Base-by-base conservation (phyloP, 1,140 invertebrate genomes). In the Drosophila simulans region DNA sequence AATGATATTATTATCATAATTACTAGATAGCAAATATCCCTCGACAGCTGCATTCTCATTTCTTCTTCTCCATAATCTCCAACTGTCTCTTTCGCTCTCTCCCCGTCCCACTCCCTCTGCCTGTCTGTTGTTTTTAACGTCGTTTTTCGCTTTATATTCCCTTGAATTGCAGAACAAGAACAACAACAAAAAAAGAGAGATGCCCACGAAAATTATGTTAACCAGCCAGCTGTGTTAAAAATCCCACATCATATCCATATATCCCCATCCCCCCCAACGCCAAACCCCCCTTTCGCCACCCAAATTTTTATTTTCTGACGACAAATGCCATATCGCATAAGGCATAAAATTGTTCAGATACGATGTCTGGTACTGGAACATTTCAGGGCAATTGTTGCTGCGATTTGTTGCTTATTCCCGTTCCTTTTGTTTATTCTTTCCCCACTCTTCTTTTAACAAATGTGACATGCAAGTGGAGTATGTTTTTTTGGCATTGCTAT, bases 131-230 rank as follows among this genome's bases (percentile, higher is more conserved):
- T 78, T 78, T 71, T 53, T 45, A 64, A 40, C 57, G 12, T 56
- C 43, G 64, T 40, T 70, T 52, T 78, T 72, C 53, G 34, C 69
- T 64, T 70, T 76, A 48, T 59, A 75, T 65, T 70, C 22, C 42
- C 27, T 65, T 74, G 35, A 71, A 66, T 65, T 58, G 46, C 62
- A 76, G n/a, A 63, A 71, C 52, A 31, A 42, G 27, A 52, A 13
- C n/a, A 52, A 8, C 31, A 22, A 22, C 20, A 27, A 48, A 69
- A 70, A 45, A 31, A 34, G 25, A 49, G 52, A 70, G 64, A 88
- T 90, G 77, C 84, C 84, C 84, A 89, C 84, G 84, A 89, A 89
- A 89, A 89, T 89, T 89, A 89, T 89, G 84, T 89, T 89, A 89
- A 89, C 77, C 85, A 77, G 69, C 73, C 83, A 83, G 84, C 79